phyloP scores from a whole-genome alignment of 2,888 invertebrate genomes.

The Elysia crispata region DNA sequence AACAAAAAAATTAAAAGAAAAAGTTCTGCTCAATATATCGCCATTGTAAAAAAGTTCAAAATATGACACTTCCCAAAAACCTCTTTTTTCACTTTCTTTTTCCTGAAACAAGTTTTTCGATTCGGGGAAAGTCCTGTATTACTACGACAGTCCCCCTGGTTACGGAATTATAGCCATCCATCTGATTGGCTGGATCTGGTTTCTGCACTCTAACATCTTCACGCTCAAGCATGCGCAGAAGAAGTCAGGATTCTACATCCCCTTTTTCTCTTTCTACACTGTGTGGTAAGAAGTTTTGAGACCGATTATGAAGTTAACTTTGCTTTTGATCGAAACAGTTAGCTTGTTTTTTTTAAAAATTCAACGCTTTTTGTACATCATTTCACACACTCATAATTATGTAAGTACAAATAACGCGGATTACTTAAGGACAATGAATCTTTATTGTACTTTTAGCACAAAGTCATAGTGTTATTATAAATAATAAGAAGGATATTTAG shows the following conservation, averaged over 20 bases:
- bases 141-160: constrained; percentile 94
- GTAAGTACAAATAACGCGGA: too few relatives aligned
- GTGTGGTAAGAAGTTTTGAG: constrained; percentile 82
- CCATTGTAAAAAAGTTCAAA: too few relatives aligned
- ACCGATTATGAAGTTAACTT: background rate
- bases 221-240: constrained; percentile 90
- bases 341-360: background rate
- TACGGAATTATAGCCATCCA: constrained; percentile 87
- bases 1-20: too few relatives aligned
- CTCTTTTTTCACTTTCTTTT: too few relatives aligned
- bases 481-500: too few relatives aligned
- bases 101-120: constrained; percentile 85
- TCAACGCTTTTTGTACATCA: too few relatives aligned
- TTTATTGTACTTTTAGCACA: too few relatives aligned
- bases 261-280: constrained; percentile 89
- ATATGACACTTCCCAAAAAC: too few relatives aligned
- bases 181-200: constrained; percentile 89
- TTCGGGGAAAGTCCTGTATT: constrained; percentile 91
- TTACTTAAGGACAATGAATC: too few relatives aligned
- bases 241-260: constrained; percentile 89
- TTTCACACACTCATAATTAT: too few relatives aligned
- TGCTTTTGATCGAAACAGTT: background rate
- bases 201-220: constrained; percentile 84
- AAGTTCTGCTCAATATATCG: too few relatives aligned
- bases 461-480: too few relatives aligned